These are phyloP conservation scores for Pelochelys cantorii DNA, from an alignment of 2,797 vertebrate species.

Conservation along the genomic window DNA sequence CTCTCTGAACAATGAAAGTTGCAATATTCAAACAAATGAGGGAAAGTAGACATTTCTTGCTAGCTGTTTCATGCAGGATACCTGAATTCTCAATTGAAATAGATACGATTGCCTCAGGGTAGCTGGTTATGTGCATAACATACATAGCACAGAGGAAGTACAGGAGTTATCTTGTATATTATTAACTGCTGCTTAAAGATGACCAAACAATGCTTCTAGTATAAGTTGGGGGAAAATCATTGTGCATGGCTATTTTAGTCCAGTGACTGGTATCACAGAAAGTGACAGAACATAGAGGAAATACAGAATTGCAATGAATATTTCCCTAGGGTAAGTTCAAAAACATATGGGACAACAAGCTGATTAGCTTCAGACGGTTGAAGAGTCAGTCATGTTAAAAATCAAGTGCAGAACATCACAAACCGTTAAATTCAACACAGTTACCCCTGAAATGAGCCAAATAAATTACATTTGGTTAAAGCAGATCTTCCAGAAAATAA, in stretches of 20 bases:
- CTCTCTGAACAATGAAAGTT: neutral
- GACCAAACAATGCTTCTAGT: constrained; percentile 6
- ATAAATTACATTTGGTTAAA: neutral
- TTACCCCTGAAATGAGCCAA: neutral
- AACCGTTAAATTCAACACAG: neutral
- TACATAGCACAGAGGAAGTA: neutral
- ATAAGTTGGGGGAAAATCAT: neutral
- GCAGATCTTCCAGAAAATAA: neutral
- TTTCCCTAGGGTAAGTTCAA: neutral
- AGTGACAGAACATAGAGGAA: neutral
- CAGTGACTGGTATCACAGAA: neutral
- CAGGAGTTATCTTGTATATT: neutral
- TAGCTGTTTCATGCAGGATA: neutral
- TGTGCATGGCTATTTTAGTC: neutral
- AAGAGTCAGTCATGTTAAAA: neutral
- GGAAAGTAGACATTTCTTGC: neutral
- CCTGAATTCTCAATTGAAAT: neutral
- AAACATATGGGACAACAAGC: neutral
- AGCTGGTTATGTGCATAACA: neutral
- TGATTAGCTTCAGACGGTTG: neutral
- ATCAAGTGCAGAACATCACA: neutral
- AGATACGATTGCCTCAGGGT: neutral
- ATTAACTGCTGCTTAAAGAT: constrained; percentile 12
- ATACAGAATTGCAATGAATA: neutral
- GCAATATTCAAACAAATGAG: neutral